phyloP scores from a whole-genome alignment of 2,888 invertebrate species.

The Yponomeuta plumbellus region DNA sequence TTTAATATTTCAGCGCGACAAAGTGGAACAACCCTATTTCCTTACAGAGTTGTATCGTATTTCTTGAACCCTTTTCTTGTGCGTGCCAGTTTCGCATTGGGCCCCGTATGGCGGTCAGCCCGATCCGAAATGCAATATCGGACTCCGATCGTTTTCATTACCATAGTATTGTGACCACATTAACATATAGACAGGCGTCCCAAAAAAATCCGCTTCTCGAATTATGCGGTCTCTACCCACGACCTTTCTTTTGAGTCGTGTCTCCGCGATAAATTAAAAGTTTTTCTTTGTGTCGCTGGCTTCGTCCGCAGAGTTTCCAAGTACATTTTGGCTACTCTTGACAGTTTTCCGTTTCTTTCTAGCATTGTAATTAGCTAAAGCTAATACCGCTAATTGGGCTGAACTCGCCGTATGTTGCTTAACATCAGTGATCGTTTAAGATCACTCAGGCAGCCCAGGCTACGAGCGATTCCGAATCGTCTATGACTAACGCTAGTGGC shows the following conservation, averaged over 20 bases:
- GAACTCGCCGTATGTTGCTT: no score
- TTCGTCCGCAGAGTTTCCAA: no score
- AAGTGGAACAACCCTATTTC: neutral
- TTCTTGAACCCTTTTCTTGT: slow-evolving; percentile 38
- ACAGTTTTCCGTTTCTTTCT: no score
- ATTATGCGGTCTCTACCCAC: slow-evolving; percentile 45
- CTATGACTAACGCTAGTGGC: no score
- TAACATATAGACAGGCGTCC: slow-evolving; percentile 51
- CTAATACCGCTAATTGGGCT: no score
- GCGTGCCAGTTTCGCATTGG: slow-evolving; percentile 27
- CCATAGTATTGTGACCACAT: slow-evolving; percentile 55
- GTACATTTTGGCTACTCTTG: no score
- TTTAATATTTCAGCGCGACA: slow-evolving; percentile 4
- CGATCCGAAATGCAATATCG: slow-evolving; percentile 27
- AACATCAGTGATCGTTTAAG: no score
- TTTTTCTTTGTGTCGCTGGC: neutral
- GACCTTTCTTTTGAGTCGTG: slow-evolving; percentile 20
- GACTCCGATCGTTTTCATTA: slow-evolving; percentile 41
- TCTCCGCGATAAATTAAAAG: slow-evolving; percentile 6
- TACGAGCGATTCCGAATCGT: no score
- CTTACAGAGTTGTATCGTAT: slow-evolving; percentile 1
- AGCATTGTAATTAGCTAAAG: no score
- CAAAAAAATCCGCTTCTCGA: slow-evolving; percentile 47
- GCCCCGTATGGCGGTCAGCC: slow-evolving; percentile 32
- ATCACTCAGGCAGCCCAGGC: no score